Base-by-base conservation (phyloP, 2,113 vertebrate genomes). In the Paradoxurus hermaphroditus region DNA sequence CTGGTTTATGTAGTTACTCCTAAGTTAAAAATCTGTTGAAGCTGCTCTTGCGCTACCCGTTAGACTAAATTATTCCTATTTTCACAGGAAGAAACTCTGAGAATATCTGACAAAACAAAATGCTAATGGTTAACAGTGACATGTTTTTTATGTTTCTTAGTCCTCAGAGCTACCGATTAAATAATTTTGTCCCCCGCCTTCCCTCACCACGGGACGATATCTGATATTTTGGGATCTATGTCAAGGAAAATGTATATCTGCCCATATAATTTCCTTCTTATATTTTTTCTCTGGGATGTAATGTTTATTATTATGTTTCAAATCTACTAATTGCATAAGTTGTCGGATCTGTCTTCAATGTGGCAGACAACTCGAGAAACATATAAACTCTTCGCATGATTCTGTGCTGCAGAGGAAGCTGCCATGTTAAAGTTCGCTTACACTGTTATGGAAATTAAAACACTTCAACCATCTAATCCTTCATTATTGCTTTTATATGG, bases 231-330 rank as follows among this genome's bases (percentile, higher is more conserved):
- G 0, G 1, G 41, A 95, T 96, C 63, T 56, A 75, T 94, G 29
- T 36, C 41, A 79, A 51, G 7, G 53, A 27, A 53, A 21, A 79
- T 41, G 13, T 29, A 97, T 82, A 90, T 91, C 1, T 96, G 84
- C n/a, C 84, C 44, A 82, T 90, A 93, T 90, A 90, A 87, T 93
- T 97, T 98, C 46, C 49, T 93, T 53, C 94, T 81, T 96, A 27
- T 29, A 89, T 96, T 88, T 97, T 19, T 92, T 82, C 95, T 94
- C 62, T 79, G 36, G 21, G 0, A 79, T 62, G 25, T 34, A 27
- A 11, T 94, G 18, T 5, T n/a, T 84, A 77, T 91, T 87, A 77
- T 46, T 46, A 29, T 94, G 96, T 79, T 82, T 85, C 91, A 59
- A 7, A 85, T 59, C 21, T 56, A 16, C 67, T 56, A 78, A 89